Evolutionary conservation across 2,888 invertebrate genomes (phyloP).

Genomic region (Acanthococcus lagerstroemiae): DNA sequence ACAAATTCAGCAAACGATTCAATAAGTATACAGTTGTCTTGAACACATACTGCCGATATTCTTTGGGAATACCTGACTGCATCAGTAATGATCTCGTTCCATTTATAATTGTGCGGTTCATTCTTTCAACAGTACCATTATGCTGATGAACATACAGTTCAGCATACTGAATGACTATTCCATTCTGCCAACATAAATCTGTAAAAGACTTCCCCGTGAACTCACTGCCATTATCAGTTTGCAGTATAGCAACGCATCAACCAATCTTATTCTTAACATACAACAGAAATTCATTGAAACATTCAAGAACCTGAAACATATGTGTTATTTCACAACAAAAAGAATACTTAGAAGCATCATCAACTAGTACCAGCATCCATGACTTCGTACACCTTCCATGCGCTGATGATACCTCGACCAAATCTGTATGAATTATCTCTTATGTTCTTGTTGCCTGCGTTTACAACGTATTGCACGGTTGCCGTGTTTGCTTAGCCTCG

Average conservation of each 20-base stretch:
- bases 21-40: background rate
- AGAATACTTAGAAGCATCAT: background rate
- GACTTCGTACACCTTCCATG: background rate
- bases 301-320: background rate
- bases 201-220: background rate
- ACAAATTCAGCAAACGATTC: background rate
- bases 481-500: background rate
- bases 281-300: background rate
- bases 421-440: background rate
- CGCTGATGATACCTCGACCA: background rate
- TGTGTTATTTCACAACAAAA: background rate
- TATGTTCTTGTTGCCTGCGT: background rate
- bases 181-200: background rate
- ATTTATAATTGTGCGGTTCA: background rate
- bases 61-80: background rate
- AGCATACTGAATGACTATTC: background rate
- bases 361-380: background rate
- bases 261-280: background rate
- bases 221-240: background rate
- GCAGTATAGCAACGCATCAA: background rate
- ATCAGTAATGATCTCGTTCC: background rate
- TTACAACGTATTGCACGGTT: background rate
- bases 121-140: background rate
- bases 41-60: background rate
- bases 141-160: background rate